Evolutionary conservation across 2,888 invertebrate genomes (phyloP).

Genomic region (Tenthredo distinguenda): DNA sequence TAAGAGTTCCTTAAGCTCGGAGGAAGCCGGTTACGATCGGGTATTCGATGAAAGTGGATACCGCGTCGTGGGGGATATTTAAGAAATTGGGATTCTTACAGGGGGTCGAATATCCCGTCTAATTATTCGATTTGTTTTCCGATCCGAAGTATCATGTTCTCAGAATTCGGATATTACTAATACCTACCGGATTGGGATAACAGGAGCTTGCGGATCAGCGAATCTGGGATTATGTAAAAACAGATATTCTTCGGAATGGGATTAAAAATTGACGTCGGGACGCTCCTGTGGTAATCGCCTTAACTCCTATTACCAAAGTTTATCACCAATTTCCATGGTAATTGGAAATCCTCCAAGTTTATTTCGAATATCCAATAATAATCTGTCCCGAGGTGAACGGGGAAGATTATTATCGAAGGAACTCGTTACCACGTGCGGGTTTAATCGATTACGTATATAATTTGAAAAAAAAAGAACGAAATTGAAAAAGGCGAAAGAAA

Average conservation of each 20-base stretch:
- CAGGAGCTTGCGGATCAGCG: background rate
- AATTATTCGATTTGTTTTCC: background rate
- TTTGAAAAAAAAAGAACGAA: background rate
- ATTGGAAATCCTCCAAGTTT: conserved; percentile 63
- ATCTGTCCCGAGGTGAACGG: background rate
- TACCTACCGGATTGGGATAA: background rate
- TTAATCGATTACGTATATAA: conserved; percentile 7
- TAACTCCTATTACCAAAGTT: conserved; percentile 48
- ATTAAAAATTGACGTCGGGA: conserved; percentile 26
- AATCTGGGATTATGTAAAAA: conserved; percentile 1
- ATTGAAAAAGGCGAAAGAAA: background rate
- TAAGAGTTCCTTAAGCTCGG: conserved; percentile 29
- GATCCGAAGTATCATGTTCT: background rate
- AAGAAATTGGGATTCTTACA: background rate
- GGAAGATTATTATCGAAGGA: conserved; percentile 20
- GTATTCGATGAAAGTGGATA: background rate
- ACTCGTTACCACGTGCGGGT: conserved; percentile 3
- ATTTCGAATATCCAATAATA: conserved; percentile 59
- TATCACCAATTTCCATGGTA: conserved; percentile 65
- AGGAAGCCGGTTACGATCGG: background rate
- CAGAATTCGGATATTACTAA: background rate
- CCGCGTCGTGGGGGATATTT: background rate
- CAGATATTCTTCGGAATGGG: conserved; percentile 32
- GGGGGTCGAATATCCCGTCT: background rate
- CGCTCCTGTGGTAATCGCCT: conserved; percentile 24